Evolutionary conservation across 2,888 invertebrate species (phyloP).

Genomic region (Heterodera filipjevi): DNA sequence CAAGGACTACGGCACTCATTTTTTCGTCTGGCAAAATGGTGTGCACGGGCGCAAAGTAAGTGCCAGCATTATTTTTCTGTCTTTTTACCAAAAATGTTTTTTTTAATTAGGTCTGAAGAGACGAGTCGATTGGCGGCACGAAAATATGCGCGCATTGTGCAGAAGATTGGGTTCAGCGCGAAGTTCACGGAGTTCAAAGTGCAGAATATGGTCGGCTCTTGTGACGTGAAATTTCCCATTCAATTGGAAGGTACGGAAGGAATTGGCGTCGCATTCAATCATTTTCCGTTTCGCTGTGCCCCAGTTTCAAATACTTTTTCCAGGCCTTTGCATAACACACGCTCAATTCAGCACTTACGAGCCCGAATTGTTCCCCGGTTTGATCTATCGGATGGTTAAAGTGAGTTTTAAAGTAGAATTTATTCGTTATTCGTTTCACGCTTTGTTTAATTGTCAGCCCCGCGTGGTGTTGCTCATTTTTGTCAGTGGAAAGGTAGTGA

Average conservation of each 20-base stretch:
- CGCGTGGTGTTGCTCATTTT: slow-evolving; percentile 93
- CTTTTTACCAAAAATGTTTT: not conserved
- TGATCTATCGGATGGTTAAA: slow-evolving; percentile 92
- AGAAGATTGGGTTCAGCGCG: slow-evolving; percentile 78
- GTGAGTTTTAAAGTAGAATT: not conserved
- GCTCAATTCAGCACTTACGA: slow-evolving; percentile 86
- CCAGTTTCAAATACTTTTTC: not conserved
- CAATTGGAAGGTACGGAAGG: slow-evolving; percentile 71
- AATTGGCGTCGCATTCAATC: not conserved
- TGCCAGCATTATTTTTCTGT: slow-evolving; percentile 68
- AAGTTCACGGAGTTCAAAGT: slow-evolving; percentile 66
- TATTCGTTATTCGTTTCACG: not conserved
- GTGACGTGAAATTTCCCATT: slow-evolving; percentile 84
- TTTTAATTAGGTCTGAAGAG: slow-evolving; percentile 30
- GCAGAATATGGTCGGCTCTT: slow-evolving; percentile 79
- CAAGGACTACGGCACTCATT: slow-evolving; percentile 79
- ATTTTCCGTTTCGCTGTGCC: no score
- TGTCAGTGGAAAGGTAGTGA: slow-evolving; percentile 93
- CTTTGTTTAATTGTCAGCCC: slow-evolving; percentile 69
- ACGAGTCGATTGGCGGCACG: slow-evolving; percentile 74
- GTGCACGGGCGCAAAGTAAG: slow-evolving; percentile 83
- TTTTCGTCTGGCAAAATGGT: slow-evolving; percentile 87
- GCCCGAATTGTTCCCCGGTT: slow-evolving; percentile 96
- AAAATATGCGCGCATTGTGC: slow-evolving; percentile 81
- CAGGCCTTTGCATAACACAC: slow-evolving; percentile 77